Evolutionary conservation across 2,113 vertebrate genomes (phyloP), one percentile per base, ranked within the genome.

Genomic region (Rhinolophus sinicus): DNA sequence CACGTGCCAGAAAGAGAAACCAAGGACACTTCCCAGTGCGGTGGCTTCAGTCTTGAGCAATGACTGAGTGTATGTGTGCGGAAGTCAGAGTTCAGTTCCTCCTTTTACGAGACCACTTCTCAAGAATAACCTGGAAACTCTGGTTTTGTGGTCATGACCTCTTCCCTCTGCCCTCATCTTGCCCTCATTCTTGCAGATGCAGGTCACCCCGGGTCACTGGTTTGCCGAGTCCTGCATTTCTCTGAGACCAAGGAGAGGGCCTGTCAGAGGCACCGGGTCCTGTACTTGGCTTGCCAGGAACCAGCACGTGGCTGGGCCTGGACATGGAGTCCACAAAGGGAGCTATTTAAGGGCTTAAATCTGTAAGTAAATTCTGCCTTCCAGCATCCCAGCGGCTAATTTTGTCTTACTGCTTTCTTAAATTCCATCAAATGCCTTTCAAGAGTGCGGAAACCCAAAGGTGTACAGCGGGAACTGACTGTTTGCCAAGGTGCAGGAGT

Each of bases 351-450:
- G 75, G 19, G 47, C 82, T 78, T 82, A 72, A 91, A 83, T 84
- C 82, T 22, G 12, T 47, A 65, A 92, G 90, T 85, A 92, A 90
- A 96, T 70, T 44, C 75, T 56, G 95, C 80, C 40, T 86, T 80
- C 94, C 65, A 19, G 30, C 58, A 13, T 56, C 38, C 19, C 1
- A 65, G 58, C 12, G 80, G 94, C 11, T 92, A 54, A 82, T 76
- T 90, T 69, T 76, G 67, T 88, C 58, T 69, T 35, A 84, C 35
- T 1, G 2, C 52, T 95, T 96, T 64, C 47, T 92, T 90, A 93
- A 82, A 93, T 73, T 93, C 94, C 76, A 56, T 76, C 80, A 76
- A 92, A 89, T 75, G 81, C 56, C 81, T 54, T 90, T 26, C 30
- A 40, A 62, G 64, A 19, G 77, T 18, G 33, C 19, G 28, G 90